Conservation (phyloP, 2,797 vertebrate genomes). For the Miichthys miiuy region DNA sequence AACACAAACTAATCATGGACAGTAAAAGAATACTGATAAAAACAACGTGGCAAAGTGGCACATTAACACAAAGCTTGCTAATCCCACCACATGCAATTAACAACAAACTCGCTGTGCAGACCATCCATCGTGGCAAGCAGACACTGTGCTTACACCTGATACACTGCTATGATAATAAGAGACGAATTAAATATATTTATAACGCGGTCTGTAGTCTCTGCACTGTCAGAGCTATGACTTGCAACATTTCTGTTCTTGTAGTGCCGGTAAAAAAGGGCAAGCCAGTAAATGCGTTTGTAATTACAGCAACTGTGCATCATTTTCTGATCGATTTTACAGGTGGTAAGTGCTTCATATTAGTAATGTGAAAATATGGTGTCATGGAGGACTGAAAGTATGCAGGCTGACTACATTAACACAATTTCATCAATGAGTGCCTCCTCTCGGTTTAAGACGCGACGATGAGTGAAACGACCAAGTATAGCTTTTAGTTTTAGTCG, state of each 20-base stretch:
- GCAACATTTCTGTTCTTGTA: background rate
- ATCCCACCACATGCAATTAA: slow-evolving; percentile 22
- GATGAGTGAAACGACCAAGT: slow-evolving; percentile 7
- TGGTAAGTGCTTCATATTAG: background rate
- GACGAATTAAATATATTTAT: slow-evolving; percentile 10
- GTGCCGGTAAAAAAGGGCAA: background rate
- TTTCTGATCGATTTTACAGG: background rate
- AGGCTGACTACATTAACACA: background rate
- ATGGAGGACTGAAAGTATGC: background rate
- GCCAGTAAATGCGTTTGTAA: background rate
- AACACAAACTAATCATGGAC: background rate
- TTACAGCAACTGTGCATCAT: background rate
- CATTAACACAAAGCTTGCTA: slow-evolving; percentile 6
- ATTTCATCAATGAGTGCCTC: background rate
- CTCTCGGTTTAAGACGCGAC: slow-evolving; percentile 1
- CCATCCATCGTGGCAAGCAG: slow-evolving; percentile 4
- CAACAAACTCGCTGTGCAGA: slow-evolving; percentile 11
- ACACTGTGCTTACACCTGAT: slow-evolving; percentile 6
- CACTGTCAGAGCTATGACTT: background rate
- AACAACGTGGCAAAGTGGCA: slow-evolving; percentile 22
- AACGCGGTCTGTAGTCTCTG: background rate
- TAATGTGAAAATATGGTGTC: slow-evolving; percentile 11
- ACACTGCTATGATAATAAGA: background rate
- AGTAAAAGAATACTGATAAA: background rate
- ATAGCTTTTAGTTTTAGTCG: background rate